Conservation (phyloP, 2,888 invertebrate species). For the Brachyptera risi region DNA sequence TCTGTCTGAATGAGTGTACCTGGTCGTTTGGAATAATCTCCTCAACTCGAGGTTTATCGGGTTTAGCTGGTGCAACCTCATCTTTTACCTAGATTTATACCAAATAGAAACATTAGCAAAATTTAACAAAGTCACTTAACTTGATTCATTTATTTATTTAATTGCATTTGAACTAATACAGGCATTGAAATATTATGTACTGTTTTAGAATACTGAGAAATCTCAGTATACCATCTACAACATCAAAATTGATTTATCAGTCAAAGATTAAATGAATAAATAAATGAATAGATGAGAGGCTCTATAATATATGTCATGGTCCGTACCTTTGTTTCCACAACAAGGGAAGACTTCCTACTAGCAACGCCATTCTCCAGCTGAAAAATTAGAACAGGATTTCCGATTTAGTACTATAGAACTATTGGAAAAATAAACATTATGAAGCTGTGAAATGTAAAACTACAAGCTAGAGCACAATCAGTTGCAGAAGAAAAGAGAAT, state of each 20-base stretch:
- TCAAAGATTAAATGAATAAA: background rate
- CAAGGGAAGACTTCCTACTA: constrained; percentile 11
- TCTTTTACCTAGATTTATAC: constrained; percentile 25
- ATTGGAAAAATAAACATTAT: no score
- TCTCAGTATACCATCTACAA: no score
- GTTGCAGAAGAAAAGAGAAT: no score
- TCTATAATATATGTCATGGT: background rate
- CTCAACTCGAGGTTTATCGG: background rate
- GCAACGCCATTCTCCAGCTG: constrained; percentile 27
- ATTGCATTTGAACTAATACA: no score
- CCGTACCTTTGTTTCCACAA: constrained; percentile 14
- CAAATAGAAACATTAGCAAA: no score
- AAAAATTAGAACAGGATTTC: constrained; percentile 23
- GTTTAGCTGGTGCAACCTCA: background rate
- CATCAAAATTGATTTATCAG: no score
- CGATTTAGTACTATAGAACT: background rate
- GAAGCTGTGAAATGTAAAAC: no score
- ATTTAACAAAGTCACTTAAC: no score
- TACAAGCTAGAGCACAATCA: no score
- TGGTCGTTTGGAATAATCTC: constrained; percentile 10
- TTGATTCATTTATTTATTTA: no score
- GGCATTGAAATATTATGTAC: no score
- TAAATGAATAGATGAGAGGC: background rate
- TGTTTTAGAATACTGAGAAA: no score
- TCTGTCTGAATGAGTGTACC: background rate